Evolutionary conservation across 2,797 vertebrate genomes (phyloP).

Genomic region (Brotogeris chrysoptera): DNA sequence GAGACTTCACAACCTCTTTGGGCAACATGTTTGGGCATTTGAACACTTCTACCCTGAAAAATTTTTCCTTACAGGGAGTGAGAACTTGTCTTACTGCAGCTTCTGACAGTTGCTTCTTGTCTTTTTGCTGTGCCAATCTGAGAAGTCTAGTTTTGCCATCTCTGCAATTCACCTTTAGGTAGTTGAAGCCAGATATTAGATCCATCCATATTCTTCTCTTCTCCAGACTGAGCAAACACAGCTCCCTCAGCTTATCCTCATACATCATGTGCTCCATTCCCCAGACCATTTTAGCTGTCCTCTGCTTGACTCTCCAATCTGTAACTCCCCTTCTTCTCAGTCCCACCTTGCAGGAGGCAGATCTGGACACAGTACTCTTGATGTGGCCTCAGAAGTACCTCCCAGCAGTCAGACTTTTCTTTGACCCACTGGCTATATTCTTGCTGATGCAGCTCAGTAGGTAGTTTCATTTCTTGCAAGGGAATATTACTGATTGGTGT

Average conservation of each 20-base stretch:
- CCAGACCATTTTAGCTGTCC: neutral
- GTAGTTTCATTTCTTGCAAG: neutral
- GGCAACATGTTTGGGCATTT: accelerated
- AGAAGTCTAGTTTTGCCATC: neutral
- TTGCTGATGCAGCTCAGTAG: neutral
- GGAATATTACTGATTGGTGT: neutral
- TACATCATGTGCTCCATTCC: neutral
- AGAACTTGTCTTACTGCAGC: neutral
- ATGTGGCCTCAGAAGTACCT: neutral
- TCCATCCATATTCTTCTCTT: neutral
- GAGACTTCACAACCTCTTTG: neutral
- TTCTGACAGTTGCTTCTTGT: neutral
- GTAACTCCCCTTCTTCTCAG: neutral
- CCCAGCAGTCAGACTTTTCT: neutral
- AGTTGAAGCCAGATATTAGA: neutral
- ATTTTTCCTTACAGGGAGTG: neutral
- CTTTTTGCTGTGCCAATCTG: neutral
- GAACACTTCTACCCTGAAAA: neutral
- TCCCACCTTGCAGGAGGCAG: neutral
- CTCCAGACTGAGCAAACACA: neutral
- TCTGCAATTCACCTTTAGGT: neutral
- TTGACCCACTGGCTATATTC: neutral
- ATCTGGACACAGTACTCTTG: neutral
- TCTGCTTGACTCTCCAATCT: neutral
- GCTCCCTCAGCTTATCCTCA: neutral